A percentile compares a stretch with the other conserved stretches of the same genome.
Conservation (phyloP, 2,113 vertebrate genomes). For the Protomyctophum bolini region DNA sequence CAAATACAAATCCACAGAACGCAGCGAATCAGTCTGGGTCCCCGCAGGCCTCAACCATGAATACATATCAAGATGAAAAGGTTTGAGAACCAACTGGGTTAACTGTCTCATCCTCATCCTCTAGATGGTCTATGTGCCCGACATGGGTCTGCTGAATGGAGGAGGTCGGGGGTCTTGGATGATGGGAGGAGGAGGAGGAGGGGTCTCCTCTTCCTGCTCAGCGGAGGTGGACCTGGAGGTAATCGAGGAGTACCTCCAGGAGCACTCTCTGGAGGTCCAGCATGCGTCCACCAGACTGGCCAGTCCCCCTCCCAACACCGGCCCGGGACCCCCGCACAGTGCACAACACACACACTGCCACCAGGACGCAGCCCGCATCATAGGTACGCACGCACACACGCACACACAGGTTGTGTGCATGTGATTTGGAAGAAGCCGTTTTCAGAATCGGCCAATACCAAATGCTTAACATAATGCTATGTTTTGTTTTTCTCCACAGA, state of each 20-base stretch:
- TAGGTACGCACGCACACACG: no score
- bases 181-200: conserved; percentile 20
- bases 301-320: conserved; percentile 35
- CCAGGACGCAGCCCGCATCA: conserved; percentile 53
- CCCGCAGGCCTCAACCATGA: no score
- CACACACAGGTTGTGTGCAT: not conserved
- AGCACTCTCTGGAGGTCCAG: conserved; percentile 77
- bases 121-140: conserved; percentile 69
- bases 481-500: conserved; percentile 48
- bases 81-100: no score
- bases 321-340: conserved; percentile 37
- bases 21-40: no score
- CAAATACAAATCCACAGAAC: no score
- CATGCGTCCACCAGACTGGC: conserved; percentile 22
- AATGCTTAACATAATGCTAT: not conserved
- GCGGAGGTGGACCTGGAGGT: conserved; percentile 79
- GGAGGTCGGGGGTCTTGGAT: conserved; percentile 44
- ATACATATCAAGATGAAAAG: no score
- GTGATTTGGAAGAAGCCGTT: not conserved
- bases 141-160: conserved; percentile 52
- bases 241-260: conserved; percentile 82
- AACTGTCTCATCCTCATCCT: conserved; percentile 8
- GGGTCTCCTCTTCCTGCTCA: conserved; percentile 45
- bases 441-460: no score
- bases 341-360: conserved; percentile 39